Evolutionary conservation across 2,113 vertebrate species (phyloP), one percentile per base, ranked within the genome.

Genomic region (Syrrhaptes paradoxus): DNA sequence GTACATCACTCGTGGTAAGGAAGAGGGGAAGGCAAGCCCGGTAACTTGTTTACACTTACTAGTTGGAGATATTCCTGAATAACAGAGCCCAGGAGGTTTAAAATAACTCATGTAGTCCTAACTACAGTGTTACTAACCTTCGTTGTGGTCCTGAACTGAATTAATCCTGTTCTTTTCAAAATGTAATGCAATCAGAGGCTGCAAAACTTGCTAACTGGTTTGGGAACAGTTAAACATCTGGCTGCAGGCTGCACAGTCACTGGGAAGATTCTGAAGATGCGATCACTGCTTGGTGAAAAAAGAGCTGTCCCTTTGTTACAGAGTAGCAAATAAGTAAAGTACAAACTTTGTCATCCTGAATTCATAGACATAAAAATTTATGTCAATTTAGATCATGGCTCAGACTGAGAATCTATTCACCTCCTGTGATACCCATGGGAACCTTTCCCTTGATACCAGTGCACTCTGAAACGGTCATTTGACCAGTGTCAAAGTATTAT

Each of bases 61-160:
- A 46, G 68, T 10, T 76, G 74, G 73, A 91, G 55, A 73, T 82
- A 63, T 43, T 79, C 58, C 85, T 89, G 75, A 79, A 85, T 94
- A 91, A 89, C 68, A 65, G 62, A 62, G 38, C 89, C 83, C 71
- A 67, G 51, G 71, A 80, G 22, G 41, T 74, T 91, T 79, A 72
- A 94, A 91, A 90, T 96, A 87, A 93, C 76, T 90, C 36, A 58
- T 71, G 8, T 87, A 43, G 91, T 95, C 88, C 54, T 67, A 93
- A 13, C 48, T 70, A 21, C n/a, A 1, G 31, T 59, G 43, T 91
- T 76, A 51, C 43, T 32, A 87, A 58, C n/a, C 22, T 52, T 93
- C 4, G 0, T 49, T 91, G 59, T 57, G n/a, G 26, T 76, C 63
- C 63, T 91, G 75, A 74, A 31, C 58, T 89, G 93, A 89, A 89